Base-by-base conservation (phyloP, 2,888 invertebrate species). In the Yponomeuta malinellus region DNA sequence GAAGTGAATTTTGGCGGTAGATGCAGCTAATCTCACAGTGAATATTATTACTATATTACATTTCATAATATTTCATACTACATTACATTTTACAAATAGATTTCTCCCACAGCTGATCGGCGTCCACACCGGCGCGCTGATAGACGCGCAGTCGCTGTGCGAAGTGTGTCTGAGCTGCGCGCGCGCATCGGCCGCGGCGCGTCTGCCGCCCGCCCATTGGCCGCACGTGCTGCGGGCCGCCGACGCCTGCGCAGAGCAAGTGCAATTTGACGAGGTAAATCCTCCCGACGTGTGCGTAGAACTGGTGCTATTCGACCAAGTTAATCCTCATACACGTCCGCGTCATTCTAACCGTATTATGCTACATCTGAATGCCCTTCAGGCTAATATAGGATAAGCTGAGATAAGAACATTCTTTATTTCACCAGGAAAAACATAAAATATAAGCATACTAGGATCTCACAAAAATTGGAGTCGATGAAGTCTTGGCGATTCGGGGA, bases 211-310 rank as follows among this genome's bases (percentile, higher is more conserved):
- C 1, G 63, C 71, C 0, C 79, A 79, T 68, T 81, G 82, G 79
- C 70, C 72, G 23, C 83, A 84, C 70, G 63, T 85, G 12, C 73
- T 78, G 2, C 72, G 72, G 10, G 83, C 83, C 0, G 81, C 79
- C 0, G 74, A 76, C 0, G 63, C 72, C 4, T 74, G 74, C 2
- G 81, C 82, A 0, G 69, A 33, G 0, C 52, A 52, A 0, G 73
- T 87, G 31, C 73, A 80, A 0, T 80, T 83, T 48, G 86, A 88
- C 72, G 80, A 86, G 83, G 89, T 89, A 63, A 63, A 9, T 15
- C 59, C n/a, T 52, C 12, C 10, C 6, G 10, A 10, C 52, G 12
- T 8, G 6, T 52, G 10, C 52, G 52, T 8, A 33, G 10, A 52
- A 52, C 52, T 5, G 10, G 52, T 33, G 4, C 52, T 10, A 2